Evolutionary conservation across 1,140 invertebrate genomes (phyloP).

Genomic region (Carposina sasakii): DNA sequence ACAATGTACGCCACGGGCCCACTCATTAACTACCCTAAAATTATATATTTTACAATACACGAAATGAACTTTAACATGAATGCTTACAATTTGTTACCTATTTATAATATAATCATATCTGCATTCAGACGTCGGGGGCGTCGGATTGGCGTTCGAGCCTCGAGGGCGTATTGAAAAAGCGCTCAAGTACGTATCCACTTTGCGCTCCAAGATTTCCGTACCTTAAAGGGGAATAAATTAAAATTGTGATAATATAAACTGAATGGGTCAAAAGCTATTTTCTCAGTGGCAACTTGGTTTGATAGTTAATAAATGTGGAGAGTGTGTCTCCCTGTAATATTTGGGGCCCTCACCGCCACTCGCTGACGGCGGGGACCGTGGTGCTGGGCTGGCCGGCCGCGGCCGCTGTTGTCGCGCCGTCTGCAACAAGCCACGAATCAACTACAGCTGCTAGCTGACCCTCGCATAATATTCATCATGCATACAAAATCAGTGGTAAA

Average conservation of each 20-base stretch:
- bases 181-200: too few relatives aligned
- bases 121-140: not conserved
- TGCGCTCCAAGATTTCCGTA: too few relatives aligned
- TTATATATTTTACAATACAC: constrained; percentile 61
- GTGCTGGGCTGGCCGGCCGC: constrained; percentile 48
- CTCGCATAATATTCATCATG: too few relatives aligned
- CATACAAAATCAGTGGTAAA: too few relatives aligned
- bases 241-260: too few relatives aligned
- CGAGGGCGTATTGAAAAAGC: too few relatives aligned
- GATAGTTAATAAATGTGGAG: too few relatives aligned
- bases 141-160: not conserved
- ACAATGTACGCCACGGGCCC: constrained; percentile 27
- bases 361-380: constrained; percentile 48
- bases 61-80: constrained; percentile 51
- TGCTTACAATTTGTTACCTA: constrained; percentile 53
- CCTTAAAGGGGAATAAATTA: too few relatives aligned
- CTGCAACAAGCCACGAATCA: not conserved
- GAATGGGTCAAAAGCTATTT: constrained; percentile 13
- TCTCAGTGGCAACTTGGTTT: too few relatives aligned
- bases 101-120: constrained; percentile 15
- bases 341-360: constrained; percentile 59
- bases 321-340: too few relatives aligned
- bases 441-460: too few relatives aligned
- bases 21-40: constrained; percentile 37
- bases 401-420: constrained; percentile 26